Base-by-base conservation (phyloP, 1,140 invertebrate species). In the Macrotrachela quadricornifera region DNA sequence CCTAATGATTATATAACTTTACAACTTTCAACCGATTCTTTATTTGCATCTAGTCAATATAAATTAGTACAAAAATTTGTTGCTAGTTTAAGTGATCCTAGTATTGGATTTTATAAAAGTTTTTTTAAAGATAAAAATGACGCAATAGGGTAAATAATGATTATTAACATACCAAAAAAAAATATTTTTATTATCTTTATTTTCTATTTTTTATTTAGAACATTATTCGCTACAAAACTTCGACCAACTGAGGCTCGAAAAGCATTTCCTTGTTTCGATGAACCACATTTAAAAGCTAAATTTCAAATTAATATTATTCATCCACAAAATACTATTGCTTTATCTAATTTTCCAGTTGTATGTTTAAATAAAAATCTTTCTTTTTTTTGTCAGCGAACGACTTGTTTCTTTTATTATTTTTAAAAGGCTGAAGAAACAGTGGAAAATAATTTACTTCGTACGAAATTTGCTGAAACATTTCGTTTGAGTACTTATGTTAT, bases 201-300 rank as follows among this genome's bases (percentile, higher is more conserved):
- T 30, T 2, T 4, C 8, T 30, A 4, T 30, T 30, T 8, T 30
- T 30, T 30, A 4, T 30, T 2, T 30, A 30, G 21, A 8, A 30
- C 8, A 30, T 30, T 30, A 8, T 30, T 30, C 2, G 2, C 87
- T 43, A 95, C 88, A 42, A 87, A 95, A 67, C 91, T 90, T 68
- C 71, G 73, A 64, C 69, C 87, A 0, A 88, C 85, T 30, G 85
- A 91, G 77, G 88, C 88, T 15, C 74, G 88, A 50, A 73, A 79
- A 50, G 86, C 82, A 1, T 92, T 94, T 65, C 88, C 88, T 0
- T 94, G 87, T 68, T 91, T 94, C 63, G 91, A 95, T 64, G 90
- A 95, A 63, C 90, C 90, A 0, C 73, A 73, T 8, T 77, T 85
- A 61, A 95, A 95, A 65, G 82, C 88, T 0, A 80, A 74, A 6